These are phyloP conservation scores for Aphaenogaster rudis DNA, from an alignment of 1,140 invertebrate species.

Conservation along the genomic window DNA sequence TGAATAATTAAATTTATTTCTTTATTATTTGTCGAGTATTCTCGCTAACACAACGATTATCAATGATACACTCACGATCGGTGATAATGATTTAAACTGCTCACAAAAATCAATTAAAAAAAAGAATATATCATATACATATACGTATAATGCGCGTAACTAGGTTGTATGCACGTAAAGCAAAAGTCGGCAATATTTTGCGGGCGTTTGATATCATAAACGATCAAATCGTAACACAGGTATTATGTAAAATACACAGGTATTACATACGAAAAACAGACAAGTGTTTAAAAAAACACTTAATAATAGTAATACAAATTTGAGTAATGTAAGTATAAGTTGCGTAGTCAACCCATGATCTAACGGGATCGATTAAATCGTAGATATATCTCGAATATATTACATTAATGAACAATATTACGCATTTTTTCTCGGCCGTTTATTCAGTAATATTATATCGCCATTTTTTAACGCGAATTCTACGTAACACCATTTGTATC, in stretches of 20 bases:
- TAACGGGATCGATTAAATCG: constrained; percentile 49
- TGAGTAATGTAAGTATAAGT: background rate
- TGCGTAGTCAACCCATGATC: background rate
- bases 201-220: background rate
- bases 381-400: constrained; percentile 57
- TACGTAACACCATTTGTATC: constrained; percentile 6
- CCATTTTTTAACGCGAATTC: constrained; percentile 53
- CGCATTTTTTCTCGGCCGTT: constrained; percentile 56
- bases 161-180: background rate
- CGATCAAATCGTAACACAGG: background rate
- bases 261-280: background rate
- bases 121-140: constrained; percentile 71
- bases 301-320: background rate
- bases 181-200: constrained; percentile 21
- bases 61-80: constrained; percentile 78
- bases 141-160: constrained; percentile 15
- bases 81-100: constrained; percentile 79
- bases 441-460: constrained; percentile 51
- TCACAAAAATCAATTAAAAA: constrained; percentile 78
- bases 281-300: background rate
- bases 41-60: constrained; percentile 81
- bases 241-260: background rate
- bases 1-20: constrained; percentile 83
- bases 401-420: constrained; percentile 70
- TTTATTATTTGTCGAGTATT: constrained; percentile 82